Evolutionary conservation across 2,113 vertebrate species (phyloP).

Genomic region (Chiloscyllium plagiosum): DNA sequence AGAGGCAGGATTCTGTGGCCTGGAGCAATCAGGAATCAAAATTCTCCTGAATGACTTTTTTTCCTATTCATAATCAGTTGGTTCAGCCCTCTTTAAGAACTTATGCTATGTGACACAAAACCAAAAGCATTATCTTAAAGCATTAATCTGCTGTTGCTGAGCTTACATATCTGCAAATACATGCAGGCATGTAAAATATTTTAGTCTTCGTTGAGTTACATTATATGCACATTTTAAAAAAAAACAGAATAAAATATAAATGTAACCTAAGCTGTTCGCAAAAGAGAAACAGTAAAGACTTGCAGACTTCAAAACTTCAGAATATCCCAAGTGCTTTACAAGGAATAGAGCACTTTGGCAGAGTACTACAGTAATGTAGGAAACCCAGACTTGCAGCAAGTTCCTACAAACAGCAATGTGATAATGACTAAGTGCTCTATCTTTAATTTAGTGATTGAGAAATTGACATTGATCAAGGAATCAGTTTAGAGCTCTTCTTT

Average conservation of each 20-base stretch:
- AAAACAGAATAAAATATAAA: not conserved
- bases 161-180: not conserved
- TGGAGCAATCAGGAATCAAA: not conserved
- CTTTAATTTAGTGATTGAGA: not conserved
- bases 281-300: not conserved
- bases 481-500: not conserved
- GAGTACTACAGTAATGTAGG: not conserved
- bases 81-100: not conserved
- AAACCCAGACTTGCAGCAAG: not conserved
- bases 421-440: not conserved
- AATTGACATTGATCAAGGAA: not conserved
- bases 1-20: not conserved
- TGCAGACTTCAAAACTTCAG: not conserved
- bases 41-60: not conserved
- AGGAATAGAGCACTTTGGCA: not conserved
- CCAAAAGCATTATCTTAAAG: too few species aligned
- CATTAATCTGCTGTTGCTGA: not conserved
- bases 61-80: not conserved
- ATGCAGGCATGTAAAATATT: not conserved
- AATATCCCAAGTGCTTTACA: not conserved
- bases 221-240: not conserved
- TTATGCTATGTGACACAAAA: too few species aligned
- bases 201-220: not conserved
- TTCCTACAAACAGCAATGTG: not conserved
- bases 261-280: not conserved